Conservation (phyloP, 1,140 invertebrate genomes). For the Habropoda laboriosa region DNA sequence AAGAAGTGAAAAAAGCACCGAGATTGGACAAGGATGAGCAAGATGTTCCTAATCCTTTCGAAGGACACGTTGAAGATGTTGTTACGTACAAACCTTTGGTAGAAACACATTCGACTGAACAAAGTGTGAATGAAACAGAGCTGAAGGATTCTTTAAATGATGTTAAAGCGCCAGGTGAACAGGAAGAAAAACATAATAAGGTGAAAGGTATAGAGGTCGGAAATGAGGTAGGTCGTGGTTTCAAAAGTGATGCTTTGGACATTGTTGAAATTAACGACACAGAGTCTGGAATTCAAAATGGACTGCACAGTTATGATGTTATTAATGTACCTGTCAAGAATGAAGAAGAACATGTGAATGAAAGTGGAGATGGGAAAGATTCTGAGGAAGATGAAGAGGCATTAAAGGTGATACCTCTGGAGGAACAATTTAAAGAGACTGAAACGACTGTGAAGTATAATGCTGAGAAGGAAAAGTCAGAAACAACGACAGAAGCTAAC, state of each 20-base stretch:
- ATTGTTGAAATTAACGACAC: slow-evolving; percentile 25
- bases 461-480: slow-evolving; percentile 12
- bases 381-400: slow-evolving; percentile 36
- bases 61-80: slow-evolving; percentile 73
- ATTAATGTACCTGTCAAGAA: not conserved
- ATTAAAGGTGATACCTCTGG: slow-evolving; percentile 55
- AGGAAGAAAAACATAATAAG: not conserved
- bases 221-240: not conserved
- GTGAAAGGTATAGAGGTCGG: not conserved
- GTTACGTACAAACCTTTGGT: slow-evolving; percentile 46
- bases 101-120: slow-evolving; percentile 8
- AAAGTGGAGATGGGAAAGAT: not conserved
- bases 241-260: not conserved
- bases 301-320: not conserved
- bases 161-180: not conserved
- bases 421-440: slow-evolving; percentile 10
- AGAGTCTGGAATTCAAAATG: not conserved
- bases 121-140: slow-evolving; percentile 36
- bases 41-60: slow-evolving; percentile 76
- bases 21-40: slow-evolving; percentile 79
- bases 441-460: slow-evolving; percentile 23
- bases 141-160: slow-evolving; percentile 44
- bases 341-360: not conserved
- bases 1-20: slow-evolving; percentile 73
- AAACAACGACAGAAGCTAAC: not conserved